Conservation (phyloP, 2,113 vertebrate genomes). For the Hyperoodon ampullatus region DNA sequence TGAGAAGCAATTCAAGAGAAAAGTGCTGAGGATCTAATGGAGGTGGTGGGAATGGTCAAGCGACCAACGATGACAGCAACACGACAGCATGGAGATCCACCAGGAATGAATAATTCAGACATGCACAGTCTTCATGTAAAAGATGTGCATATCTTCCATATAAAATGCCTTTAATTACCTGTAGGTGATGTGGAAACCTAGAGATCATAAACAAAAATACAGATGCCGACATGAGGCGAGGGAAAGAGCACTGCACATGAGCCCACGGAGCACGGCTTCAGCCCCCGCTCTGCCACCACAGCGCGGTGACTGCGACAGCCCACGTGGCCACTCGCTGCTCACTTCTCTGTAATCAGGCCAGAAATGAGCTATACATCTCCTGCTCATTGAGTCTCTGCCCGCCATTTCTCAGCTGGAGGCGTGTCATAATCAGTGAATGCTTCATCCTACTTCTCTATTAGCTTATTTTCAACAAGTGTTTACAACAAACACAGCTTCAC, state of each 20-base stretch:
- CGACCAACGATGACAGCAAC: not conserved
- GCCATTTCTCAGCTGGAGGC: not conserved
- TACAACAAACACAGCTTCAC: not conserved
- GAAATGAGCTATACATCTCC: not conserved
- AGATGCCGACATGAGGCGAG: not conserved
- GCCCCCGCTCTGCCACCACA: no score
- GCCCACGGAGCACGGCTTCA: not conserved
- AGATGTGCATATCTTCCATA: rapidly evolving
- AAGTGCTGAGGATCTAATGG: no score
- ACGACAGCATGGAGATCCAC: rapidly evolving
- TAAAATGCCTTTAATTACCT: not conserved
- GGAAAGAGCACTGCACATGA: rapidly evolving
- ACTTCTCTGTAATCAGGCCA: not conserved
- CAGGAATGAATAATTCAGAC: no score
- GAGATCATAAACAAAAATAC: not conserved
- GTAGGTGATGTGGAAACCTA: not conserved
- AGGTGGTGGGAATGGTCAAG: not conserved
- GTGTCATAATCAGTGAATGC: not conserved
- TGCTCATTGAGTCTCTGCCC: not conserved
- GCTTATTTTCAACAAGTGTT: not conserved
- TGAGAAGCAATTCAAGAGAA: not conserved
- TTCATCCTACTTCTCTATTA: not conserved
- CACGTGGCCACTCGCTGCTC: no score
- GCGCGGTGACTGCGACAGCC: not conserved
- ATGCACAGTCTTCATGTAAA: rapidly evolving